Conservation (phyloP, 2,888 invertebrate genomes). For the Oxytorus armatus region DNA sequence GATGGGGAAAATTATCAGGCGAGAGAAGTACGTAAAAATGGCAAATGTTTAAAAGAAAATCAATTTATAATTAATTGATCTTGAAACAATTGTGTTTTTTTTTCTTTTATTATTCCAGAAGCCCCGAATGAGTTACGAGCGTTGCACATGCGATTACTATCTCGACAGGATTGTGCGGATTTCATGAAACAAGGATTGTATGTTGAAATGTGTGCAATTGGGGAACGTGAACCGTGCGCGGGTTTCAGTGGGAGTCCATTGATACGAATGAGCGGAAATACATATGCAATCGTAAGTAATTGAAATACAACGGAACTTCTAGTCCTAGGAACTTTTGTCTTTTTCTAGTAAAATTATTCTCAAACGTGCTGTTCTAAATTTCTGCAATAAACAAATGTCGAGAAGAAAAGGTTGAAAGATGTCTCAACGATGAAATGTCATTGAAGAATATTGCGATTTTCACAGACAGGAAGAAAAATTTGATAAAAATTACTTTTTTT, state of each 20-base stretch:
- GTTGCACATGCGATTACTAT: conserved; percentile 88
- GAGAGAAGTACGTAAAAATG: conserved; percentile 83
- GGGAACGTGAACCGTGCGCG: conserved; percentile 90
- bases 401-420: no score
- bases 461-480: no score
- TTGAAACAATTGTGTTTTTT: conserved; percentile 68
- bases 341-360: no score
- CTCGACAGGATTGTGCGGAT: conserved; percentile 88
- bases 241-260: conserved; percentile 93
- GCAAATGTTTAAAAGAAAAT: conserved; percentile 10
- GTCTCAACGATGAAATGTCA: no score
- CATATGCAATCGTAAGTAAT: conserved; percentile 87
- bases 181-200: conserved; percentile 88
- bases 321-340: no score
- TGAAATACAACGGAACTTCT: no score
- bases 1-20: conserved; percentile 90
- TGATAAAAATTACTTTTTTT: no score
- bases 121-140: conserved; percentile 85
- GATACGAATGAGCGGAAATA: conserved; percentile 87
- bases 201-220: conserved; percentile 90
- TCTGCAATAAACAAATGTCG: no score
- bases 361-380: no score
- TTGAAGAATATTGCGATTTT: no score
- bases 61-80: not conserved
- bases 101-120: conserved; percentile 69